Base-by-base conservation (phyloP, 1,140 invertebrate genomes). In the Nephila pilipes region DNA sequence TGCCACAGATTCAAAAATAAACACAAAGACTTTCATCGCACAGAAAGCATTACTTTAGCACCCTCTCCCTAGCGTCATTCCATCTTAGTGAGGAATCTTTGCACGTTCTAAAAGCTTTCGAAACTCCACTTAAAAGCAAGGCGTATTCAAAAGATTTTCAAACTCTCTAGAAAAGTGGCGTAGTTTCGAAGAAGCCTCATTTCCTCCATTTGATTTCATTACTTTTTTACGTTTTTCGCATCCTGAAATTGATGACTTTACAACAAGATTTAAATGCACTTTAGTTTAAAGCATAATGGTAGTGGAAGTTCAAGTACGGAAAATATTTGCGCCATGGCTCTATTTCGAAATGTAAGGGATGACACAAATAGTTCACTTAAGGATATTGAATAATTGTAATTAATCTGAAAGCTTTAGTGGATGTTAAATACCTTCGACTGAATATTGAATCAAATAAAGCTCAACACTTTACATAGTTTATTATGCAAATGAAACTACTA, bases 31-130 rank as follows among this genome's bases (percentile, higher is more conserved):
- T 58, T 87, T 87, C 58, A 54, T 87, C 58, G 85, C 22, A n/a
- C 4, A 22, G 85, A 87, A 87, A 60, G 85, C 85, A 32, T 22
- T n/a, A 16, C 85, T 25, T 29, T n/a, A 25, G 32, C 85, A 10
- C 38, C 25, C 85, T 22, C 25, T 87, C 55, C 46, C 58, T 14
- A 18, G 58, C 58, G 85, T 38, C 55, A 63, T 87, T 58, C 85
- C 58, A 57, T 83, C 81, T 83, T 83, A 83, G 38, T 55, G 38
- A 55, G 22, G 58, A 87, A 87, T 87, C 57, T 60, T 60, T 38
- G 85, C 85, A 87, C 85, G 85, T 60, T 87, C 46, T 87, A 87
- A 87, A 87, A 87, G 85, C 85, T 87, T 87, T 87, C 58, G 85
- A 87, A 87, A 87, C 20, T 58, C 32, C 85, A 60, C 85, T 87